These are phyloP conservation scores for Pipistrellus pygmaeus DNA, from an alignment of 2,797 vertebrate genomes.

Conservation along the genomic window DNA sequence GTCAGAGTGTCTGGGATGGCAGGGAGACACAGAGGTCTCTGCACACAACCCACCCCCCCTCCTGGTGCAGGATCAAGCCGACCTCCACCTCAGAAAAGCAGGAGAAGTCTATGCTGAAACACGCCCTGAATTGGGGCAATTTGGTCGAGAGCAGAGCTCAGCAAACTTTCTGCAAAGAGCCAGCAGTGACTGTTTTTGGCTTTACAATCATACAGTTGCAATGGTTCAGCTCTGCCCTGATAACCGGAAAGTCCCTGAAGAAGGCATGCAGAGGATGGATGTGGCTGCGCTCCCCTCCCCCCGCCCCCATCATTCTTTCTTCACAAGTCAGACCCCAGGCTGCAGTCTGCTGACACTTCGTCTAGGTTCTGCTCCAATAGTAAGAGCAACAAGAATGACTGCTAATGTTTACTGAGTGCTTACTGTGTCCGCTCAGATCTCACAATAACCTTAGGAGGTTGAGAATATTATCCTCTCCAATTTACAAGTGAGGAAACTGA, in stretches of 20 bases:
- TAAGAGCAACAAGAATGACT: accelerated
- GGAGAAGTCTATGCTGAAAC: neutral
- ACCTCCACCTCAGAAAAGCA: neutral
- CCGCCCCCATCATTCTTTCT: neutral
- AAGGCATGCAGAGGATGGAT: accelerated
- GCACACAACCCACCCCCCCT: too few relatives aligned
- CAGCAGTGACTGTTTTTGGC: accelerated
- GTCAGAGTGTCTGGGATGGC: accelerated
- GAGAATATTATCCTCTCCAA: too few relatives aligned
- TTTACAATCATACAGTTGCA: accelerated
- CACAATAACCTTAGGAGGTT: neutral
- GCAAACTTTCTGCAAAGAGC: neutral
- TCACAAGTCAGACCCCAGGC: neutral
- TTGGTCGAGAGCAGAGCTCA: accelerated
- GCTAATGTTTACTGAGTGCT: neutral
- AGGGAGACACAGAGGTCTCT: neutral
- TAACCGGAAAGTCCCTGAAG: neutral
- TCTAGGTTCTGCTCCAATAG: accelerated
- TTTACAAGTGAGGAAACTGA: neutral
- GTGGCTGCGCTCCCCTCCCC: accelerated
- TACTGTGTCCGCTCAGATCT: neutral
- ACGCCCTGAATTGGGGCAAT: accelerated
- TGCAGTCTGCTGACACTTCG: accelerated
- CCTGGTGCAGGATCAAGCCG: too few relatives aligned
- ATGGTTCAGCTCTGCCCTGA: accelerated